These are phyloP conservation scores for Neofelis nebulosa DNA, from an alignment of 2,113 vertebrate genomes.

Conservation along the genomic window DNA sequence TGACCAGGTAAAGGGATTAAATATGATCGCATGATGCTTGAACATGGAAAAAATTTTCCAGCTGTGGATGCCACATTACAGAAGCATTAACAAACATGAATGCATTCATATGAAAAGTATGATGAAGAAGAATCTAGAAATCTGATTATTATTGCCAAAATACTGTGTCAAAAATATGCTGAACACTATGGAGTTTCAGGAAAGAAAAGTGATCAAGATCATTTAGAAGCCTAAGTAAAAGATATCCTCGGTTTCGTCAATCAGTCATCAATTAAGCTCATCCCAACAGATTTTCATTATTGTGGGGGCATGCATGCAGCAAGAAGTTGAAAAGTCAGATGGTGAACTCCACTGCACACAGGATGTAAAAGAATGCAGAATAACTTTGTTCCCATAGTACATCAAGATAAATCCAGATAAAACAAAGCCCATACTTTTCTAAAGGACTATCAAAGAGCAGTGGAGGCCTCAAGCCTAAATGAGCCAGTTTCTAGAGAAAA, in stretches of 20 bases:
- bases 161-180: neutral
- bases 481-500: neutral
- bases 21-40: neutral
- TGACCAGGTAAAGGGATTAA: neutral
- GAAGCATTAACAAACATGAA: neutral
- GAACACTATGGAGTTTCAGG: neutral
- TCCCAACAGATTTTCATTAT: neutral
- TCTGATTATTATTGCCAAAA: slow-evolving; percentile 6
- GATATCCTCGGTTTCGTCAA: neutral
- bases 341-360: neutral
- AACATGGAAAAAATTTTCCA: neutral
- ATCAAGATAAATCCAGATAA: neutral
- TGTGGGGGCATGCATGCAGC: neutral
- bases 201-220: neutral
- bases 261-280: neutral
- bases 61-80: neutral
- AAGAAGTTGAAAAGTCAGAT: neutral
- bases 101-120: slow-evolving; percentile 26
- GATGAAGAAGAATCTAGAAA: neutral
- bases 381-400: neutral
- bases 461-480: neutral
- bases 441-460: neutral
- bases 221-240: slow-evolving; percentile 38
- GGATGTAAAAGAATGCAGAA: neutral
- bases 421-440: neutral